Conservation (phyloP, 2,113 vertebrate genomes). For the Nipponia nippon region DNA sequence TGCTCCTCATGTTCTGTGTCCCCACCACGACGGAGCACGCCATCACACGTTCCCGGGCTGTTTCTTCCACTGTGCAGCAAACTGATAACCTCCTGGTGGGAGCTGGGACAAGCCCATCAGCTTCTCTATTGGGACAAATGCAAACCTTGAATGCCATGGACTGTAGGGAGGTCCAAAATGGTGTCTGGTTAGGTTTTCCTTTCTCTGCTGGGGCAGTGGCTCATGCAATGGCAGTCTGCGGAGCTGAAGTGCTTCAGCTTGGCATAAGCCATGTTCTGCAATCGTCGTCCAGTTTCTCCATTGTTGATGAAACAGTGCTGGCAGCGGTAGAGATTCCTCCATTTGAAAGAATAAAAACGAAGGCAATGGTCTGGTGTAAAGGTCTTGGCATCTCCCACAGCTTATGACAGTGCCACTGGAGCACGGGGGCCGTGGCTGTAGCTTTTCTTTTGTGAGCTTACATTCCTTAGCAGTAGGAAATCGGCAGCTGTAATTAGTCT, state of each 20-base stretch:
- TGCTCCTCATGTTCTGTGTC: neutral
- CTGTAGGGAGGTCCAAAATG: neutral
- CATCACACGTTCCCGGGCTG: accelerated
- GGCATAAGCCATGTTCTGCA: neutral
- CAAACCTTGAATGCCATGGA: neutral
- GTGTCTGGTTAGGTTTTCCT: neutral
- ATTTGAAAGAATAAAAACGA: neutral
- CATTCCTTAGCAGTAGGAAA: conserved; percentile 52
- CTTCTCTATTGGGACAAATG: neutral
- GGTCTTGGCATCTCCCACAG: conserved; percentile 49
- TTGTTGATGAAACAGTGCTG: neutral
- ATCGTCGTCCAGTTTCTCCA: neutral
- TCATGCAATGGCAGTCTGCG: neutral
- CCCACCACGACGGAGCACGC: accelerated
- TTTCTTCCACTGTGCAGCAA: neutral
- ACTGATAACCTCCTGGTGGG: neutral
- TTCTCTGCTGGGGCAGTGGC: neutral
- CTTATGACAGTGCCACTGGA: neutral
- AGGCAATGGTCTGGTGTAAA: conserved; percentile 22
- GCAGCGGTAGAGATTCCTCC: neutral
- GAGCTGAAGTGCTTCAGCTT: neutral
- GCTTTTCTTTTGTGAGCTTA: conserved; percentile 23
- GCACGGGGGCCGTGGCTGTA: neutral
- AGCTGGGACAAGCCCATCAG: neutral
- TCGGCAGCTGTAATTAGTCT: conserved; percentile 11